phyloP scores from a whole-genome alignment of 1,140 invertebrate genomes.

The Lanistes nyassanus region DNA sequence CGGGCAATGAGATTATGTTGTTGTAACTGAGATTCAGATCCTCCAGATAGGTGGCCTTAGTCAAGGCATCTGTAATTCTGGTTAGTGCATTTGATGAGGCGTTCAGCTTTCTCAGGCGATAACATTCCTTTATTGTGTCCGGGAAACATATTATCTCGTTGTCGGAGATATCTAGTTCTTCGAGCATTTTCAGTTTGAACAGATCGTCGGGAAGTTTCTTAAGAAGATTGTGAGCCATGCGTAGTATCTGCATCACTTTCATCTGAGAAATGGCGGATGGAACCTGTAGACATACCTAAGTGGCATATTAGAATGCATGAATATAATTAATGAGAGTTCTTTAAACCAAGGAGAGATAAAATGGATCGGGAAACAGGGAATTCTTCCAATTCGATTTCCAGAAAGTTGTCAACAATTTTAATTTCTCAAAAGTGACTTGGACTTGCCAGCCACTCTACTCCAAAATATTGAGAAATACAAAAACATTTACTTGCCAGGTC shows the following conservation, averaged over 20 bases:
- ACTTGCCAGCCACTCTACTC: too few species aligned
- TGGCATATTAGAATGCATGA: too few species aligned
- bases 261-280: constrained; percentile 44
- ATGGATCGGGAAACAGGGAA: too few species aligned
- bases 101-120: constrained; percentile 46
- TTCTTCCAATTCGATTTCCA: too few species aligned
- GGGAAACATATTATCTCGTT: constrained; percentile 51
- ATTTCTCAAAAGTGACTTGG: too few species aligned
- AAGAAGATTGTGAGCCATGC: constrained; percentile 50
- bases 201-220: constrained; percentile 51
- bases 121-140: constrained; percentile 43
- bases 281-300: constrained; percentile 31
- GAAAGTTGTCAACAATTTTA: too few species aligned
- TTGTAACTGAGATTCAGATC: constrained; percentile 56
- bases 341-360: too few species aligned
- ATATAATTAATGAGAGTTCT: too few species aligned
- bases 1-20: constrained; percentile 51
- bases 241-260: constrained; percentile 46
- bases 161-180: constrained; percentile 50
- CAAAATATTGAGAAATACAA: too few species aligned
- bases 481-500: too few species aligned
- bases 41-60: constrained; percentile 40
- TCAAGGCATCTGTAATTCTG: constrained; percentile 36
- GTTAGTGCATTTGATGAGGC: constrained; percentile 53
- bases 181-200: constrained; percentile 46